Conservation (phyloP, 2,797 vertebrate species). For the Meda fulgida region DNA sequence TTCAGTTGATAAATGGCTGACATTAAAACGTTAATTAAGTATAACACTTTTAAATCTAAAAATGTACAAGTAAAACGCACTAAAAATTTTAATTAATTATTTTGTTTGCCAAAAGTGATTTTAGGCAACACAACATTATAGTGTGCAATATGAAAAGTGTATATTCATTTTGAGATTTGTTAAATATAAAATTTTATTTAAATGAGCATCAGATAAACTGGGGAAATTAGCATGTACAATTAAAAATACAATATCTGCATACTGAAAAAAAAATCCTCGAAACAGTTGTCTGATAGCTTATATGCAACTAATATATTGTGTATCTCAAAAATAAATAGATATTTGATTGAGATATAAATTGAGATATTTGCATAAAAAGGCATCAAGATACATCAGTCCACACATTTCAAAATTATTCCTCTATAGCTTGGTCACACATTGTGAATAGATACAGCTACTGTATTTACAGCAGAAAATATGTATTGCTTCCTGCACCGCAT, state of each 20-base stretch:
- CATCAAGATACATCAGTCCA: background rate
- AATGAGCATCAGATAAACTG: background rate
- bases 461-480: slow-evolving; percentile 19
- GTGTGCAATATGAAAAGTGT: background rate
- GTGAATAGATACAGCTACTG: slow-evolving; percentile 10
- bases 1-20: too few species aligned
- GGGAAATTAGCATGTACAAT: background rate
- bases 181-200: background rate
- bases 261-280: too few species aligned
- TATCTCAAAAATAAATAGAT: background rate
- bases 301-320: background rate
- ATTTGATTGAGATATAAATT: too few species aligned
- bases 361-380: slow-evolving; percentile 9
- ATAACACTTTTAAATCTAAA: too few species aligned
- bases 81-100: fast-evolving
- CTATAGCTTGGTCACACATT: slow-evolving; percentile 5
- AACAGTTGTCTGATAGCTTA: background rate
- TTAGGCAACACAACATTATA: background rate
- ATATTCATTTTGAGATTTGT: background rate
- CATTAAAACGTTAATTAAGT: too few species aligned
- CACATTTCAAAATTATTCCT: background rate
- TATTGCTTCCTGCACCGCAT: background rate
- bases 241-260: background rate
- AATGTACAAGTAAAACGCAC: background rate
- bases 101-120: background rate